Evolutionary conservation across 2,797 vertebrate genomes (phyloP), one percentile per base, ranked within the genome.

Genomic region (Crocidura indochinensis): DNA sequence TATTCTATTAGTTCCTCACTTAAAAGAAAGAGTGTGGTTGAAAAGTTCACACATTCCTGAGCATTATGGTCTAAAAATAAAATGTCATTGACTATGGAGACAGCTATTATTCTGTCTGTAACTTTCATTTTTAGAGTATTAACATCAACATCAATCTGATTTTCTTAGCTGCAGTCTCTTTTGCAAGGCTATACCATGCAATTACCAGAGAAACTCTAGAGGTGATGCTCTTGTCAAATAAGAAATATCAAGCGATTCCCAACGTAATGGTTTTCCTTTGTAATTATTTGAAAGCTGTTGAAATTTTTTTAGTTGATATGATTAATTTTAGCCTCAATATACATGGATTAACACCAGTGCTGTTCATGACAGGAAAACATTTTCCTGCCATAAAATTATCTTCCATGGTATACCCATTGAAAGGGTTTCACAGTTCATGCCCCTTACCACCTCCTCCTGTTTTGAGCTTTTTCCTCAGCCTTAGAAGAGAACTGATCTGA

Each of bases 1-100:
- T 85, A 71, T 96, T 97, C 95, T 87, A 44, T 53, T 90, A 93
- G 93, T 74, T 92, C 90, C 68, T 95, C 95, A 90, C 38, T 90
- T 91, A 94, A 91, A 26, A 60, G 22, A 27, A 68, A 12, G 22
- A 12, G 75, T 10, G 4, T 51, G 2, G 0, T 49, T 92, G 91
- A 53, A 47, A 65, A 93, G 51, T 92, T 85, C 81, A 24, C 9
- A 31, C 49, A 14, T 85, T 92, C 31, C 89, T 12, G 60, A n/a
- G 69, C 47, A 81, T 56, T 68, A 47, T 8, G 8, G 51, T 38
- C 38, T 87, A 56, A 74, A 93, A 77, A 60, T 60, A 26, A 78
- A 72, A 95, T 82, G 51, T 88, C 64, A 80, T 85, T 53, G 84
- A 73, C 0, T 3, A 94, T 53, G 75, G 88, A 73, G 49, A 93